Evolutionary conservation across 2,113 vertebrate species (phyloP), one percentile per base, ranked within the genome.

Genomic region (Nothoprocta pentlandii): DNA sequence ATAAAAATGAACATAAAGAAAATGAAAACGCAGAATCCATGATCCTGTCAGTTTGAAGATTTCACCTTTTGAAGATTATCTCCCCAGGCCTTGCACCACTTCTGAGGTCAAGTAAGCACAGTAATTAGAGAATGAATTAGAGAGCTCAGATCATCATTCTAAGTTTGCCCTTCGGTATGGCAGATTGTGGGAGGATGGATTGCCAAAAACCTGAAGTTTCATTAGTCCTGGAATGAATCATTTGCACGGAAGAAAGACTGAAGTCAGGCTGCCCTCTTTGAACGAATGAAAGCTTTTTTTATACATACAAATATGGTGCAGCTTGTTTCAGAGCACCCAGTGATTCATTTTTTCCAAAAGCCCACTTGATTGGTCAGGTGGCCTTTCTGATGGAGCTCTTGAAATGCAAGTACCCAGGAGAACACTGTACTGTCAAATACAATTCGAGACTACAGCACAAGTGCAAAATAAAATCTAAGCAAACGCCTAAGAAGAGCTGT

Each of bases 211-310:
- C 79, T 81, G 79, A 83, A 8, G 13, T 93, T 90, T 89, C 78
- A 78, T 92, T 96, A 90, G 78, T 89, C 39, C 49, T 68, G 32
- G 59, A 85, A 91, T 87, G 89, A 96, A 85, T 91, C 51, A 93
- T 93, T 95, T 94, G 39, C 6, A 4, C 56, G 81, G 39, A 62
- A 92, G 70, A 87, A 83, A 90, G 49, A 42, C 84, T 88, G 66
- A 83, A 95, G 90, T 93, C 81, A 93, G 59, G 32, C 30, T 93
- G 83, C 58, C 75, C 85, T 94, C 78, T 93, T 81, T 62, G 78
- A 68, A 73, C 66, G 23, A 76, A 74, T 78, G 51, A 28, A 80
- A 16, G 12, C 51, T 82, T 94, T 92, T 67, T 82, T 93, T 92
- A 53, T 66, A 71, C 69, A 62, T 74, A 66, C 20, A 58, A 44